Evolutionary conservation across 2,797 vertebrate species (phyloP), one percentile per base, ranked within the genome.

Genomic region (Micrastur ruficollis): DNA sequence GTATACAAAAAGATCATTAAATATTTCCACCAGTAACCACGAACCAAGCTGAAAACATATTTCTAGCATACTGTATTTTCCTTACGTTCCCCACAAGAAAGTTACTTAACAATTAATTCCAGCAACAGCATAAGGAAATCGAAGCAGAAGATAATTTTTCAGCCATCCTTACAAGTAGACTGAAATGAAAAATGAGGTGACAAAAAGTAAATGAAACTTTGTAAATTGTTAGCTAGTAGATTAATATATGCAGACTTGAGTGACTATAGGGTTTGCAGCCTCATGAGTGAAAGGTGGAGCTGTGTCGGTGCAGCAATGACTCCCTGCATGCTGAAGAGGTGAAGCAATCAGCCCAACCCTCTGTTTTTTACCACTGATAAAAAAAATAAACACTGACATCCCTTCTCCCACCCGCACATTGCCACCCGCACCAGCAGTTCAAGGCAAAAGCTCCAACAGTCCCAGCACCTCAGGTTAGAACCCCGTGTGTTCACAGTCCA

Each of bases 1-100:
- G 63, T 93, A 68, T 62, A 91, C n/a, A 58, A 58, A 96, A 95
- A 86, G 58, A 89, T 85, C 36, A 78, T 92, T 89, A 92, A 91
- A 88, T 83, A 85, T 86, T 96, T 96, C 84, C 61, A 72, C 38
- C 3, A 6, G 56, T 65, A 87, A 56, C 55, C 23, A 74, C 3
- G 0, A 85, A 73, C 81, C 63, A 73, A 1, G 3, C 17, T 68
- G 91, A 53, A 87, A 93, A 76, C 9, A 0, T 42, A 32, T 75
- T 86, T 52, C 34, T 34, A 42, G 40, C 53, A 65, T 59, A 9
- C 23, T 14, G 32, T 31, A 93, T 89, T 93, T 96, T 78, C 74
- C 59, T 91, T 61, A 53, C 22, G 59, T 76, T 65, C 68, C 83
- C 34, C 86, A 66, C 29, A 88, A 89, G 68, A 89, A 95, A 82